A percentile compares a stretch with the other conserved stretches of the same genome.
Evolutionary conservation across 2,113 vertebrate genomes (phyloP).

Genomic region (Oreamnos americanus): DNA sequence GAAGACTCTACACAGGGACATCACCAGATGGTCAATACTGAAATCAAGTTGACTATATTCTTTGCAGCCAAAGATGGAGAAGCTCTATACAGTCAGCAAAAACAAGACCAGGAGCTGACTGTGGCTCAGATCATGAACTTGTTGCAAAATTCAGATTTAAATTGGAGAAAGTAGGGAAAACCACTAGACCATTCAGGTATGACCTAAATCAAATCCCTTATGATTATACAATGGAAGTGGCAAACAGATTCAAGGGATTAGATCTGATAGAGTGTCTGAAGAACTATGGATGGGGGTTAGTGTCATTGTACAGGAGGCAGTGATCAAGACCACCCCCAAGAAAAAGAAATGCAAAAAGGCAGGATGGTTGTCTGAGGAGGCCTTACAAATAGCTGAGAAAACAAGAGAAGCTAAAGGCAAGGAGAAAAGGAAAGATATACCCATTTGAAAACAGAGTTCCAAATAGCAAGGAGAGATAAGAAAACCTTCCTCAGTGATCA

Average conservation of each 20-base stretch:
- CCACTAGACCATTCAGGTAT: background rate
- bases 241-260: background rate
- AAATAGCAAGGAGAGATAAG: background rate
- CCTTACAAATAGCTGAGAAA: background rate
- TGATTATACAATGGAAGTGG: background rate
- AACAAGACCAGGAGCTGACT: background rate
- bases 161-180: background rate
- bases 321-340: background rate
- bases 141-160: background rate
- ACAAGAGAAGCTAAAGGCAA: background rate
- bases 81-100: background rate
- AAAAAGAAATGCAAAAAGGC: background rate
- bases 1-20: background rate
- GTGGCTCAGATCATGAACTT: background rate
- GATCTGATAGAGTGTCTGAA: background rate
- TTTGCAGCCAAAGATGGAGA: background rate
- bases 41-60: background rate
- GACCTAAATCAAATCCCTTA: background rate
- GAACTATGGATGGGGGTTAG: background rate
- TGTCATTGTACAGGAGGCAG: background rate
- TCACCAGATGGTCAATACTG: background rate
- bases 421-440: background rate
- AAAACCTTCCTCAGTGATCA: background rate
- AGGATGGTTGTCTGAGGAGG: background rate
- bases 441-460: background rate